Evolutionary conservation across 2,797 vertebrate species (phyloP), one percentile per base, ranked within the genome.

Genomic region (Cichlasoma orientale): DNA sequence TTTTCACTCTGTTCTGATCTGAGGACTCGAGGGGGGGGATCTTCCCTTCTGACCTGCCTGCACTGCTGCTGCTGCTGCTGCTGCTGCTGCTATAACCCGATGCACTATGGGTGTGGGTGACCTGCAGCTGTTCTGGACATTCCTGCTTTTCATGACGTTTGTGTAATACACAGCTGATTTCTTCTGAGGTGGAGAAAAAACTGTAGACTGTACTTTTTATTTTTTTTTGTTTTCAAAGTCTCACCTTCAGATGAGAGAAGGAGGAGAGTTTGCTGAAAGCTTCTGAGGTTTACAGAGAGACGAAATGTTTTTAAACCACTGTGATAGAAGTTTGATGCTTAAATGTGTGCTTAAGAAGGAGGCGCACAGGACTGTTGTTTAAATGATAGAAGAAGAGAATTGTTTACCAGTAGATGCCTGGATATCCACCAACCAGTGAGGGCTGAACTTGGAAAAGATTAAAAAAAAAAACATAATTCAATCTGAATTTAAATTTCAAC

Each of bases 201-300:
- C 5, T 47, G 23, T 18, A 18, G 21, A 27, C 59, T 63, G 59
- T 44, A 11, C 8, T 2, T 8, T 61, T 16, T 31, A n/a, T 7
- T 0, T n/a, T 36, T 38, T 23, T 25, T 9, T 9, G 4, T 25
- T 68, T 68, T 68, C 50, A 68, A 68, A 68, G 16, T 41, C 21
- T 66, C 23, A 0, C 5, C 61, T 66, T 47, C 61, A 50, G 61
- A 47, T 50, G 41, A 68, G 16, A 29, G 25, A 2, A 66, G 16
- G 23, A 50, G 61, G 1, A 50, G 10, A 50, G 41, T 68, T 50
- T 29, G 41, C 25, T 1, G 10, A 29, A 11, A 29, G 25, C 16
- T 68, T 68, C 47, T 10, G 63, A 44, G 41, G 63, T 68, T 68
- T 68, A 68, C 63, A 47, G 25, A 66, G 23, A 47, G 18, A 29